Evolutionary conservation across 2,113 vertebrate species (phyloP).

Genomic region (Oreochromis niloticus): DNA sequence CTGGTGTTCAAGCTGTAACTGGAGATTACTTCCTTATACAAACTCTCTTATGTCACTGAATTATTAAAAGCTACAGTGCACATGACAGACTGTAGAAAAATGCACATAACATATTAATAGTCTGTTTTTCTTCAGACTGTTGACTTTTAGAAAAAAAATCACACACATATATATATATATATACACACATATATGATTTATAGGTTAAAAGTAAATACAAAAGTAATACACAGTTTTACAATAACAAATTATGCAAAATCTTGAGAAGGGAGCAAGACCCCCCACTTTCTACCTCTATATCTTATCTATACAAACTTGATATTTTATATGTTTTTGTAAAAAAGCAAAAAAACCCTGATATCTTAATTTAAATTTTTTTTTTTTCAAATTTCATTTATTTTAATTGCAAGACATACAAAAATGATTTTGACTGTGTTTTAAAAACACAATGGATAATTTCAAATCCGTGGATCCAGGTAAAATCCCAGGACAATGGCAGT

Average conservation of each 20-base stretch:
- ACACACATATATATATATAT: too few relatives aligned
- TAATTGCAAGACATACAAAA: background rate
- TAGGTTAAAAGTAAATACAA: background rate
- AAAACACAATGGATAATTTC: background rate
- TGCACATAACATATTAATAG: background rate
- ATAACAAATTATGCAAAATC: background rate
- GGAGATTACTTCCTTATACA: conserved; percentile 5
- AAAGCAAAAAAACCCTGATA: background rate
- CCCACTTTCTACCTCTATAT: background rate
- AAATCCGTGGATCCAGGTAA: background rate
- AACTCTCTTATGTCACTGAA: background rate
- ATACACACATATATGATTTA: too few relatives aligned
- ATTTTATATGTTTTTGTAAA: background rate
- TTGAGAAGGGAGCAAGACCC: background rate
- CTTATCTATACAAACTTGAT: background rate
- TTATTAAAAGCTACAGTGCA: background rate
- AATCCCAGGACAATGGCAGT: background rate
- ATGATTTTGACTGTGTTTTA: background rate
- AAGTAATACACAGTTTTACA: too few relatives aligned
- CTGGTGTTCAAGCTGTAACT: conserved; percentile 3
- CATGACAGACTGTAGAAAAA: background rate
- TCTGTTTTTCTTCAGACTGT: background rate
- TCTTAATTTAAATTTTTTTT: background rate
- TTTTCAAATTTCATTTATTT: background rate
- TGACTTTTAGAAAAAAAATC: too few relatives aligned